Base-by-base conservation (phyloP, 2,888 invertebrate species). In the Macropis europaea region DNA sequence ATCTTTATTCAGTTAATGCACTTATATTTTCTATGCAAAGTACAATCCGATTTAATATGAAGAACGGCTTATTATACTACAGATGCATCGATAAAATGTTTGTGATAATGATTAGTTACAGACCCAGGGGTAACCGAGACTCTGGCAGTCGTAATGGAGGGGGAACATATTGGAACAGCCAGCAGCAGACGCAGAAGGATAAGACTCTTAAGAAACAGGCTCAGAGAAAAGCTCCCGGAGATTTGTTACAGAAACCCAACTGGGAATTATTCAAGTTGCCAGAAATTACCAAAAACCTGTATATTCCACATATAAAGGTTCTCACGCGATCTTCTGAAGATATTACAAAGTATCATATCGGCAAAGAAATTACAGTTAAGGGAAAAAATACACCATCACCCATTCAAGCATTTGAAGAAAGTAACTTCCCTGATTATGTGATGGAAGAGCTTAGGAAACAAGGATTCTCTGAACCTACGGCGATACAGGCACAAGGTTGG, bases 401-500 rank as follows among this genome's bases (percentile, higher is more conserved):
- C 3, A 96, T 96, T 84, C 94, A 96, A 83, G 93, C 94, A 40
- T 99, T 99, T 90, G 96, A 96, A 86, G 98, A 99, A 90, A 95
- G 96, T 53, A 95, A 95, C 86, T 96, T 98, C 88, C 97, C 98
- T 34, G 95, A 96, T 81, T 95, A 95, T 82, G 93, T 97, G 2
- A 94, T 96, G 92, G 93, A 92, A 70, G 95, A 95, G 75, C 94
- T 96, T 81, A 92, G 94, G 77, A 95, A 95, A 81, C 97, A 95
- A 88, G 95, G 95, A 53, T 96, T 95, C 89, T 91, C 93, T 53
- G 95, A 95, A 83, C 99, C 99, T 1, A 99, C 99, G 36, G 95
- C 97, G 15, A 99, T 99, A 86, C 99, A 99, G 90, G 94, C 97
- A 38, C 97, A 97, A 88, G 97, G 98, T 30, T 98, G 98, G 98